Evolutionary conservation across 2,113 vertebrate species (phyloP), one percentile per base, ranked within the genome.

Genomic region (Lota lota): DNA sequence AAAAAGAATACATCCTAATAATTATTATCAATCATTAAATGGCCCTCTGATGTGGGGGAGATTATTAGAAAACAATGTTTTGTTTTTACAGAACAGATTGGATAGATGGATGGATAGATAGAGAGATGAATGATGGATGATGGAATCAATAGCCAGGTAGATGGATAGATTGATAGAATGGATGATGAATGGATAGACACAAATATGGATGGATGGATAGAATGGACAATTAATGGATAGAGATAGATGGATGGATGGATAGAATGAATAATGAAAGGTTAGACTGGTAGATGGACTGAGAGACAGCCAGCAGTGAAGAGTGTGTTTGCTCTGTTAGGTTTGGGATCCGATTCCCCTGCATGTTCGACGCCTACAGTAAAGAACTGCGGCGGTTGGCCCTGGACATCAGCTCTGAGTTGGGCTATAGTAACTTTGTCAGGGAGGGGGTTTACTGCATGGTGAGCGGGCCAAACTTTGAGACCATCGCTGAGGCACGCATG

Each of bases 361-460:
- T 92, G 90, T 91, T 89, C 1, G 90, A 93, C 11, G 91, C 90
- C 0, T 93, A 93, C 82, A 89, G 89, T 50, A 87, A 84, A 63
- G 85, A 82, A 0, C 82, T 93, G 74, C 64, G 91, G 21, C 80
- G 81, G 4, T 58, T 92, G 51, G 79, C 84, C 0, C 1, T 88
- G 75, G 84, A 88, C 0, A 85, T 90, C 5, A 62, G 80, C 20
- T 15, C 63, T 2, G 88, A 91, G 66, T 79, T 92, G 0, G 86
- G 87, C 40, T 90, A 84, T 74, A 76, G 83, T 0, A 72, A 84
- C 21, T 84, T 89, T 22, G 68, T 89, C 24, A 80, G 77, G 3
- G 90, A 92, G 17, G 92, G 92, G 0, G 90, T 93, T 0, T 93
- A 92, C 79, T 92, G 90, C 58, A 92, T 92, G 91, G 90, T 92